These are phyloP conservation scores for Druon quercuslanigerum DNA, from an alignment of 1,140 invertebrate genomes.

Conservation along the genomic window DNA sequence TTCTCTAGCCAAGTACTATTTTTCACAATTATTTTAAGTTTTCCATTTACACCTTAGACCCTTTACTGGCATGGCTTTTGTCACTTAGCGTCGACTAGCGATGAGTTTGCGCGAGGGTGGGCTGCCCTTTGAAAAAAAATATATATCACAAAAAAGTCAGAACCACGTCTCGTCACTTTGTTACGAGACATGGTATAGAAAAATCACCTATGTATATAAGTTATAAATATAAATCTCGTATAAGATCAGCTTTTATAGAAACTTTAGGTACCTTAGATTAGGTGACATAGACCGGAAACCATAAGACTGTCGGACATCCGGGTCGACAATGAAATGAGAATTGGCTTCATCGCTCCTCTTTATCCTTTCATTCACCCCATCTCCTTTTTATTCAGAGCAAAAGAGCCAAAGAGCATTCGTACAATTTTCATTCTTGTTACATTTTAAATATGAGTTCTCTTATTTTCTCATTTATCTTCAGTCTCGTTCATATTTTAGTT, in stretches of 20 bases:
- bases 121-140: slow-evolving; percentile 64
- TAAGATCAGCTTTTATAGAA: neutral
- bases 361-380: slow-evolving; percentile 17
- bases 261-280: slow-evolving; percentile 10
- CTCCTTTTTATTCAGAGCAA: neutral
- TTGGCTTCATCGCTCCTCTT: neutral
- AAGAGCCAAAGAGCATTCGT: neutral
- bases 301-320: neutral
- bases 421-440: neutral
- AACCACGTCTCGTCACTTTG: slow-evolving; percentile 50
- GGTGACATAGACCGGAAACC: neutral
- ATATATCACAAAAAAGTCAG: slow-evolving; percentile 29
- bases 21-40: slow-evolving; percentile 28
- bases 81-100: slow-evolving; percentile 64
- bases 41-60: neutral
- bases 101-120: slow-evolving; percentile 73
- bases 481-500: no score
- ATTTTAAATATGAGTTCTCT: neutral
- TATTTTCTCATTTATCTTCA: no score
- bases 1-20: slow-evolving; percentile 32
- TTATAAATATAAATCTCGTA: neutral
- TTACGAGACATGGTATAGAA: slow-evolving; percentile 32
- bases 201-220: neutral
- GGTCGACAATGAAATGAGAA: neutral
- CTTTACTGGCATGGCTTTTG: slow-evolving; percentile 63